A percentile compares a stretch with the other conserved stretches of the same genome.
Evolutionary conservation across 2,888 invertebrate genomes (phyloP).

Genomic region (Parnassius glacialis): DNA sequence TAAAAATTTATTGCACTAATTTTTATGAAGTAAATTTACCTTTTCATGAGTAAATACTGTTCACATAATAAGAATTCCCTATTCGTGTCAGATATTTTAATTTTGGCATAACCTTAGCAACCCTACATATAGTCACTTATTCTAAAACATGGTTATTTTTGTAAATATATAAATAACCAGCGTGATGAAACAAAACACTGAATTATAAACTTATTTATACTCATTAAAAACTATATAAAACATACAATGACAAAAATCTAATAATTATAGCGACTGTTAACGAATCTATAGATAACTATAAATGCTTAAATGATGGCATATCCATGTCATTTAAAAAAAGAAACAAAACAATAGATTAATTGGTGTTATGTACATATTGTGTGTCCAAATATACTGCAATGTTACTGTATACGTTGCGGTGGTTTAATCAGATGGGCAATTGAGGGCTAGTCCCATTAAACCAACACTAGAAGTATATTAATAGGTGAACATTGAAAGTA

Average conservation of each 20-base stretch:
- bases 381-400: constrained; percentile 6
- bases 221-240: constrained; percentile 16
- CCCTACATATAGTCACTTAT: constrained; percentile 19
- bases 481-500: no score
- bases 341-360: constrained; percentile 1
- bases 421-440: no score
- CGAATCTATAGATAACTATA: constrained; percentile 21
- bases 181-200: constrained; percentile 11
- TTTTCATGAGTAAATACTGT: no score
- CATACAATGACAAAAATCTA: constrained; percentile 11
- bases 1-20: no score
- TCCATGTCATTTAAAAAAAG: constrained; percentile 5
- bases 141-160: constrained; percentile 4
- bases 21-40: no score
- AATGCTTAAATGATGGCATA: constrained; percentile 24
- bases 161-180: constrained; percentile 11
- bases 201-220: constrained; percentile 8
- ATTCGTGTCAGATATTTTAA: constrained; percentile 1
- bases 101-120: constrained; percentile 4
- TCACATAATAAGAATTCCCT: no score
- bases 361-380: constrained; percentile 18
- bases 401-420: not conserved
- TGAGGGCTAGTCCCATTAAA: no score
- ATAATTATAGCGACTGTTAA: constrained; percentile 21
- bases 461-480: no score